Conservation (phyloP, 2,888 invertebrate species). For the Amphimallon solstitiale region DNA sequence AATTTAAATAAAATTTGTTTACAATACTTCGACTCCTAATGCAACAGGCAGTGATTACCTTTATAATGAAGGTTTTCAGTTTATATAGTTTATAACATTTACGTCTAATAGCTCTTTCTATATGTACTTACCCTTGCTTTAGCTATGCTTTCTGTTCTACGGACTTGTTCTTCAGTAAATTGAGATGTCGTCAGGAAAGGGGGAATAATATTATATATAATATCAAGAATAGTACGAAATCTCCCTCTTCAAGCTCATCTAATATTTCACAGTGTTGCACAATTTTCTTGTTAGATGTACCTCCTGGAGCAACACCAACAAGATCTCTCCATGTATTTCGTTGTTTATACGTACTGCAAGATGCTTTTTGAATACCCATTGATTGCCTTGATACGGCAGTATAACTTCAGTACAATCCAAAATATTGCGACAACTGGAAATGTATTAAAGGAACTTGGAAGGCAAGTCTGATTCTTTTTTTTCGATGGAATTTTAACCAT, state of each 20-base stretch:
- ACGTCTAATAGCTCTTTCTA: no score
- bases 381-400: neutral
- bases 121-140: no score
- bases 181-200: neutral
- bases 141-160: no score
- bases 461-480: neutral
- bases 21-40: no score
- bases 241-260: neutral
- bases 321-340: neutral
- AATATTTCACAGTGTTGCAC: neutral
- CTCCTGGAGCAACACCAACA: neutral
- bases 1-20: no score
- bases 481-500: neutral
- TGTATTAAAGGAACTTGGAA: neutral
- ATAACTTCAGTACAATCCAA: neutral
- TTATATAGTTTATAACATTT: no score
- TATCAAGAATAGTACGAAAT: neutral
- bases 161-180: conserved; percentile 14
- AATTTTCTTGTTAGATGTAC: conserved; percentile 1
- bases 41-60: no score
- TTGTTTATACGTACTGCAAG: no score
- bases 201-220: no score
- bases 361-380: neutral
- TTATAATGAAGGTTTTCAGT: no score
- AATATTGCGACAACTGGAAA: neutral